Percentiles rank a stretch among this genome's conserved stretches.
These are phyloP conservation scores for Pterostichus madidus DNA, from an alignment of 2,888 invertebrate species.

Conservation along the genomic window DNA sequence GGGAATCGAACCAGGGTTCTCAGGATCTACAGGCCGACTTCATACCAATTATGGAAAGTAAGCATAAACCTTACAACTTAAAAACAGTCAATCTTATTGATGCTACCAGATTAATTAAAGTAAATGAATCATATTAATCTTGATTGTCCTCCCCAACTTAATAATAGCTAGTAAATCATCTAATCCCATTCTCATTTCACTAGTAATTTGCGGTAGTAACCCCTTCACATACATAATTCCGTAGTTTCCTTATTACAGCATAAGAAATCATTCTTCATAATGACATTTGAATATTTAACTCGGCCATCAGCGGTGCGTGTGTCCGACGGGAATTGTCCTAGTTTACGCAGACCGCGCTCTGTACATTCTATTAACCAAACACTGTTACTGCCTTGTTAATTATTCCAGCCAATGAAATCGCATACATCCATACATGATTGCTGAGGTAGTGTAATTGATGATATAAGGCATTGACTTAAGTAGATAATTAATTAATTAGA, in stretches of 20 bases:
- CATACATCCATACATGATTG: slow-evolving; percentile 8
- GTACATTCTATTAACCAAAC: slow-evolving; percentile 35
- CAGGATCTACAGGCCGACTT: too few species aligned
- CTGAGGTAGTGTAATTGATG: neutral
- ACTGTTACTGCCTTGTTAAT: neutral
- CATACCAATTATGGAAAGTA: too few species aligned
- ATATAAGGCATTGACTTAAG: neutral
- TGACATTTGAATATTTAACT: slow-evolving; percentile 44
- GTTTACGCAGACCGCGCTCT: neutral
- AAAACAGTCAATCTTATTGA: too few species aligned
- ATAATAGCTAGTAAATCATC: too few species aligned
- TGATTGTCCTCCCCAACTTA: too few species aligned
- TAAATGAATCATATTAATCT: too few species aligned
- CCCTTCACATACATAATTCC: neutral
- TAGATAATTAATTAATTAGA: neutral
- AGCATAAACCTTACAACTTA: too few species aligned
- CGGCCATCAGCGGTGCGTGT: neutral
- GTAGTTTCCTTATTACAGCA: neutral
- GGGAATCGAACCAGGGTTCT: too few species aligned
- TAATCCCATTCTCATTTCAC: neutral
- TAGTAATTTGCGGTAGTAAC: neutral
- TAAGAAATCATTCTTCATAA: slow-evolving; percentile 47
- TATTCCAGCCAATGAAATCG: slow-evolving; percentile 34
- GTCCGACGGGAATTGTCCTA: slow-evolving; percentile 12
- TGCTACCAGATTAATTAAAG: too few species aligned